Conservation (phyloP, 2,888 invertebrate species). For the Chelonus formosanus region DNA sequence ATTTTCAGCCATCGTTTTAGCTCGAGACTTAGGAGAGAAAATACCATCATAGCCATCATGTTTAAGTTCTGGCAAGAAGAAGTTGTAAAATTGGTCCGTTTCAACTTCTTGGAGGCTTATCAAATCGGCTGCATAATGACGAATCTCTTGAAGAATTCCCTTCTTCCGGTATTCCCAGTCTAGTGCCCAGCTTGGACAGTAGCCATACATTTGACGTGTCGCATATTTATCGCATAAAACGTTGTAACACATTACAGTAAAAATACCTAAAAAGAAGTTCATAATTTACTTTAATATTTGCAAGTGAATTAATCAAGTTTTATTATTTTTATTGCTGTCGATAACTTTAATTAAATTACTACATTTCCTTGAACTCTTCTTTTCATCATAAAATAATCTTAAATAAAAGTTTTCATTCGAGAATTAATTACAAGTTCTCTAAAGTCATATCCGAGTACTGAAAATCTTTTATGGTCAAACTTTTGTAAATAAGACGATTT, state of each 20-base stretch:
- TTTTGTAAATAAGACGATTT: no score
- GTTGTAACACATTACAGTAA: constrained; percentile 99
- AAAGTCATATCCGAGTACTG: no score
- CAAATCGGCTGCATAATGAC: constrained; percentile 95
- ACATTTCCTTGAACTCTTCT: no score
- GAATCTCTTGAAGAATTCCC: constrained; percentile 95
- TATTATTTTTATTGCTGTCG: no score
- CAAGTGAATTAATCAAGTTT: no score
- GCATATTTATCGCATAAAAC: constrained; percentile 99
- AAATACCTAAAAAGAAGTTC: constrained; percentile 75
- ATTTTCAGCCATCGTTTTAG: constrained; percentile 97
- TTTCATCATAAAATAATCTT: no score
- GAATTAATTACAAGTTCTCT: no score
- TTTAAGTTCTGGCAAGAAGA: constrained; percentile 94
- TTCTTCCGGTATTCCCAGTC: constrained; percentile 99
- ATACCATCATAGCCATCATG: constrained; percentile 93
- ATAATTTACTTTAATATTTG: no score
- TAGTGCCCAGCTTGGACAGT: constrained; percentile 98
- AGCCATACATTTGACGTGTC: constrained; percentile 98
- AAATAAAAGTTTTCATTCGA: no score
- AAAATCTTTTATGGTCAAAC: no score
- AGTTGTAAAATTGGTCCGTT: constrained; percentile 97
- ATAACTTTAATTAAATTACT: no score
- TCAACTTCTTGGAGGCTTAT: constrained; percentile 98
- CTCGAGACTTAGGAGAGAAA: constrained; percentile 97